Conservation (phyloP, 1,140 invertebrate genomes). For the Hesperophylax magnus region DNA sequence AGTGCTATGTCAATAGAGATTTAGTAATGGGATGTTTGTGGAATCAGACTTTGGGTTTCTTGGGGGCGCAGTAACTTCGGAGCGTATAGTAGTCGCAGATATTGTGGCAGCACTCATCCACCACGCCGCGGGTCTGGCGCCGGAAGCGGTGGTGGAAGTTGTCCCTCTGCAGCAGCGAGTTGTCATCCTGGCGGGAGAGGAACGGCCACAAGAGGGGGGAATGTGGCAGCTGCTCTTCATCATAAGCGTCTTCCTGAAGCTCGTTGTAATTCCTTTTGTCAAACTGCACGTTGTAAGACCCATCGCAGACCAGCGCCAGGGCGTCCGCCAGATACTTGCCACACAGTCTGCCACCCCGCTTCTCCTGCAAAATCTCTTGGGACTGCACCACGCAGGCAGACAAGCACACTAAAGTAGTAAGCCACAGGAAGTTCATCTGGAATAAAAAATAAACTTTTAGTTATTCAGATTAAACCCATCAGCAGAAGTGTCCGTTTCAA, state of each 20-base stretch:
- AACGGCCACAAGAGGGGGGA: constrained; percentile 49
- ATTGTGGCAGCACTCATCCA: constrained; percentile 14
- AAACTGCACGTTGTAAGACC: neutral
- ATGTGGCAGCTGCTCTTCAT: constrained; percentile 30
- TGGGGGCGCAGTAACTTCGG: too few species aligned
- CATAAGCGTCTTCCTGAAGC: neutral
- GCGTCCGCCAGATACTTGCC: neutral
- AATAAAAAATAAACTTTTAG: neutral
- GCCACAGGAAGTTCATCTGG: constrained; percentile 51
- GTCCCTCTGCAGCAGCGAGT: constrained; percentile 35
- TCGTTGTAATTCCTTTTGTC: neutral
- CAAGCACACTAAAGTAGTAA: constrained; percentile 41
- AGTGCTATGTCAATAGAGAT: too few species aligned
- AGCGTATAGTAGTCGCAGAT: neutral
- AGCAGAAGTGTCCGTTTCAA: too few species aligned
- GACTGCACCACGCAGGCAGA: neutral
- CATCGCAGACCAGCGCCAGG: neutral
- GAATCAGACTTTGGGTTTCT: too few species aligned
- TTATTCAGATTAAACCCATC: too few species aligned
- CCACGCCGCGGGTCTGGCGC: neutral
- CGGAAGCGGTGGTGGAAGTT: neutral
- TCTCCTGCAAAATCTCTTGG: neutral
- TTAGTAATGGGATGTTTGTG: too few species aligned
- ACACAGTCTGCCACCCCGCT: neutral
- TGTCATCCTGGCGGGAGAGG: constrained; percentile 27